Conservation (phyloP, 2,888 invertebrate genomes). For the Drosophila gaucha region DNA sequence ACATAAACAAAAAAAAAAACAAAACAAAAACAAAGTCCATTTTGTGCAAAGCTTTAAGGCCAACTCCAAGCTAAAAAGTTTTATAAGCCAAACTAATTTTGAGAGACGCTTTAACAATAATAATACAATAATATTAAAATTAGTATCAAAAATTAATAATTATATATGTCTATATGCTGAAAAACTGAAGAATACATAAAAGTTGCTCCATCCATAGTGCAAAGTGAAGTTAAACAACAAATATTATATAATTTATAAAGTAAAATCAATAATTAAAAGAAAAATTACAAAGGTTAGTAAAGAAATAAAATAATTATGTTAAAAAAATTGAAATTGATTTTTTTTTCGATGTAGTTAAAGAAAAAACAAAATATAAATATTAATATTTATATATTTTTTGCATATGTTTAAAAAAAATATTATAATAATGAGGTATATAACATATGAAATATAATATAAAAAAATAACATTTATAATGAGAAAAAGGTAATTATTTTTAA, state of each 20-base stretch:
- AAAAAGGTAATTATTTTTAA: too few relatives aligned
- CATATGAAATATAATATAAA: too few relatives aligned
- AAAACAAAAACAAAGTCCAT: constrained; percentile 44
- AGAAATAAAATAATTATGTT: not conserved
- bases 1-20: constrained; percentile 3
- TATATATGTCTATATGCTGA: constrained; percentile 35
- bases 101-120: constrained; percentile 37
- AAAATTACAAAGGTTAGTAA: constrained; percentile 1
- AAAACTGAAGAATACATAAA: constrained; percentile 29
- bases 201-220: constrained; percentile 57
- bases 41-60: constrained; percentile 45
- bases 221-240: constrained; percentile 37
- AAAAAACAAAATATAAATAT: too few relatives aligned
- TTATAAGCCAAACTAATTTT: constrained; percentile 32
- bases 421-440: too few relatives aligned
- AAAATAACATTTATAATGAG: too few relatives aligned
- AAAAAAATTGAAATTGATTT: not conserved
- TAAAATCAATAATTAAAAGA: not conserved
- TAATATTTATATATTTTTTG: not conserved
- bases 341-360: too few relatives aligned
- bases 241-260: constrained; percentile 20
- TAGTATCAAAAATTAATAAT: not conserved
- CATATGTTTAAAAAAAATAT: too few relatives aligned
- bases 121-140: constrained; percentile 3
- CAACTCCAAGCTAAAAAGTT: not conserved